A percentile compares a stretch with the other conserved stretches of the same genome.
Conservation (phyloP, 2,797 vertebrate genomes). For the Numenius phaeopus region DNA sequence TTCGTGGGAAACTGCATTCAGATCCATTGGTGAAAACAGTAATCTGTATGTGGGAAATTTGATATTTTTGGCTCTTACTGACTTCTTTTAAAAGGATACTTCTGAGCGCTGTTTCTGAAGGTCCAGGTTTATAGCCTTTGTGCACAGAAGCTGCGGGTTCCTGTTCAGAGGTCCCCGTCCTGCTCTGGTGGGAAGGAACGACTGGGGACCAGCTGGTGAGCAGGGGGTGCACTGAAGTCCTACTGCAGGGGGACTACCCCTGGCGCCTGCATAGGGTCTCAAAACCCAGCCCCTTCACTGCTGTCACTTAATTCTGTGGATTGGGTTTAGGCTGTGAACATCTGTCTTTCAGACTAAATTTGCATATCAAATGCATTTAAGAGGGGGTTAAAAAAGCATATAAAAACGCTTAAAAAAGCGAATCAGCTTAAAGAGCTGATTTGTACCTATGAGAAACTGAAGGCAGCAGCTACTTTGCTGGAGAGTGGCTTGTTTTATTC, state of each 20-base stretch:
- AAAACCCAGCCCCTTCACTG: background rate
- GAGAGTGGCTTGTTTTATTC: background rate
- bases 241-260: background rate
- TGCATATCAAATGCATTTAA: background rate
- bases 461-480: background rate
- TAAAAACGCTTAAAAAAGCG: background rate
- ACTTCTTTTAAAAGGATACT: background rate
- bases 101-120: background rate
- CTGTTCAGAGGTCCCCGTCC: fast-evolving
- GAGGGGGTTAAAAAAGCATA: background rate
- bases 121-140: background rate
- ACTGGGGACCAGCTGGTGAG: background rate
- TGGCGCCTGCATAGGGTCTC: fast-evolving
- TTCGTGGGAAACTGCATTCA: background rate
- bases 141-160: background rate
- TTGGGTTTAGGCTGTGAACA: background rate
- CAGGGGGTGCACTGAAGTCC: fast-evolving
- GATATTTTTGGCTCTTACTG: background rate
- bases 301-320: background rate
- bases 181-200: background rate
- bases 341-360: background rate
- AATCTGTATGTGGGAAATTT: too few relatives aligned
- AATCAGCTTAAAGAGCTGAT: background rate
- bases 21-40: background rate
- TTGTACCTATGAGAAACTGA: background rate